Conservation (phyloP, 2,797 vertebrate species). For the Danio jaintianensis region DNA sequence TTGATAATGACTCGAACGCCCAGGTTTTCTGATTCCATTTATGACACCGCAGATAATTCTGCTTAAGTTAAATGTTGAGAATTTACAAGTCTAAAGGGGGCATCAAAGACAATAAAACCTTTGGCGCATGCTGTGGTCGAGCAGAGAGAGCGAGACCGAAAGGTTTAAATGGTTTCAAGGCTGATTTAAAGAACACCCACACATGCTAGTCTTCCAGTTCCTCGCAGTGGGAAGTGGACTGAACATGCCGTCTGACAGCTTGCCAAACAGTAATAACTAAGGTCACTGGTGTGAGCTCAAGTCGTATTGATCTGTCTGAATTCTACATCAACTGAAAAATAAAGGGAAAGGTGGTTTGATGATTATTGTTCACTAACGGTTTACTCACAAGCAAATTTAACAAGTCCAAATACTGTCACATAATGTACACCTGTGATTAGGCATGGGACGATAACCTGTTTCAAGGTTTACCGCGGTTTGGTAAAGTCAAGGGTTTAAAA, state of each 20-base stretch:
- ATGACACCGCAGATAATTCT: background rate
- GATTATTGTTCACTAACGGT: background rate
- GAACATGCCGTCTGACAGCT: background rate
- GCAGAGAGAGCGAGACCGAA: background rate
- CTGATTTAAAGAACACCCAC: constrained; percentile 37
- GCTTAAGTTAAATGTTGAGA: constrained; percentile 13
- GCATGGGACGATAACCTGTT: too few species aligned
- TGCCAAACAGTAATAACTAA: constrained; percentile 32
- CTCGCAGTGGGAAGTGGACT: constrained; percentile 1
- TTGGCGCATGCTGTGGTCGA: background rate
- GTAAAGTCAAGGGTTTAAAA: too few species aligned
- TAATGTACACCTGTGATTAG: background rate
- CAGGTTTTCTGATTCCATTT: background rate
- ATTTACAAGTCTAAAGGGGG: constrained; percentile 14
- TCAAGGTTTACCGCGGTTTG: too few species aligned
- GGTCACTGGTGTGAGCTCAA: background rate
- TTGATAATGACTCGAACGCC: background rate
- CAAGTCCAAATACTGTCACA: background rate
- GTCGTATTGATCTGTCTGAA: constrained; percentile 13
- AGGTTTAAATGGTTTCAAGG: constrained; percentile 8
- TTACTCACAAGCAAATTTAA: background rate
- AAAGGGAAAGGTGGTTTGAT: background rate
- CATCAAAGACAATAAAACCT: constrained; percentile 28
- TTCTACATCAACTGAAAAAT: background rate
- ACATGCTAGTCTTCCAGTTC: constrained; percentile 20